These are phyloP conservation scores for Phyllostomus hastatus DNA, from an alignment of 2,113 vertebrate species.

Conservation along the genomic window DNA sequence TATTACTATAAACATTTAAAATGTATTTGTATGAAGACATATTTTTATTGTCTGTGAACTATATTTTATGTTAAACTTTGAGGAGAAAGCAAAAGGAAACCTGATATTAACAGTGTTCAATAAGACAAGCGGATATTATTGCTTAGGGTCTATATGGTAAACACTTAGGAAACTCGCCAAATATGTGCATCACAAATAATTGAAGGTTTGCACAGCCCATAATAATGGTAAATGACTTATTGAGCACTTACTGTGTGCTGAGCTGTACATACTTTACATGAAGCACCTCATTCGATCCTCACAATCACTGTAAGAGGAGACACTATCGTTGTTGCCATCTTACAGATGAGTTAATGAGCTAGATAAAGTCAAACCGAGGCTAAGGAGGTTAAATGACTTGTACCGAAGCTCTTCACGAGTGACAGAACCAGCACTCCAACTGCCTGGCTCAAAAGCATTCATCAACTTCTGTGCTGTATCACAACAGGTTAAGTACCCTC, in stretches of 20 bases:
- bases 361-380: neutral
- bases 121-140: neutral
- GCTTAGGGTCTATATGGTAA: neutral
- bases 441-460: neutral
- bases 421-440: neutral
- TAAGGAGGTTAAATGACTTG: neutral
- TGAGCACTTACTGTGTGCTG: neutral
- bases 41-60: neutral
- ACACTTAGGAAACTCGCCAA: neutral
- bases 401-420: neutral
- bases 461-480: neutral
- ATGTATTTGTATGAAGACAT: neutral
- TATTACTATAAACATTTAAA: neutral
- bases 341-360: neutral
- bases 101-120: neutral
- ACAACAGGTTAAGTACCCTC: neutral
- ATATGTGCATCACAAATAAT: neutral
- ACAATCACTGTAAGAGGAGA: neutral
- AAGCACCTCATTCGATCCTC: neutral
- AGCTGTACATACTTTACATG: neutral
- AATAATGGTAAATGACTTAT: neutral
- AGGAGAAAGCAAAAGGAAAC: neutral
- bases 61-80: neutral
- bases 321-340: neutral
- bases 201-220: neutral